These are phyloP conservation scores for Cephus pulcher DNA, from an alignment of 2,888 invertebrate genomes.

Conservation along the genomic window DNA sequence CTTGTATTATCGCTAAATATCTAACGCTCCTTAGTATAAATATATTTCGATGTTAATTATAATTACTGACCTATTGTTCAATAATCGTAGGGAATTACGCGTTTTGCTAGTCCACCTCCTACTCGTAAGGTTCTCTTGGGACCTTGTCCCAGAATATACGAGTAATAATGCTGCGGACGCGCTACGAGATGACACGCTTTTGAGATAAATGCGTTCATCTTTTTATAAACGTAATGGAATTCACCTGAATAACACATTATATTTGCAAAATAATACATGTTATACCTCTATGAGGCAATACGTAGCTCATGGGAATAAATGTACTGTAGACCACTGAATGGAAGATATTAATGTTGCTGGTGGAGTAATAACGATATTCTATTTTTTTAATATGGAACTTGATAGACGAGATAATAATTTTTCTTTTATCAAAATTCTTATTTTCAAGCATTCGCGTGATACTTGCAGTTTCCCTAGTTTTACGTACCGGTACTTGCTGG, in stretches of 20 bases:
- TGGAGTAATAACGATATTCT: neutral
- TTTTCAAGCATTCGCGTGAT: neutral
- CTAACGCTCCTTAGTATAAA: neutral
- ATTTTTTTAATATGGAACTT: neutral
- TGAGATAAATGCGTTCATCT: neutral
- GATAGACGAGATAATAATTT: neutral
- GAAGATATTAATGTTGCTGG: neutral
- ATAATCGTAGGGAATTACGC: neutral
- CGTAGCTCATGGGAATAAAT: neutral
- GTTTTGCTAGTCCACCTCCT: neutral
- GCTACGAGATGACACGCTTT: neutral
- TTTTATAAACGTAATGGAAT: neutral
- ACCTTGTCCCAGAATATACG: neutral
- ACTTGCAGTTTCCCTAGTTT: neutral
- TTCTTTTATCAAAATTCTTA: neutral
- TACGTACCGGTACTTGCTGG: neutral
- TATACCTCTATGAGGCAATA: neutral
- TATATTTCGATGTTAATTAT: neutral
- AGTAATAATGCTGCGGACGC: neutral
- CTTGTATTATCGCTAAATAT: neutral
- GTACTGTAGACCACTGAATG: neutral
- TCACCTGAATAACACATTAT: neutral
- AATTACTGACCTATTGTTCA: neutral
- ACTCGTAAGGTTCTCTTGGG: neutral
- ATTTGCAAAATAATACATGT: neutral